phyloP scores from a whole-genome alignment of 2,888 invertebrate genomes.

The Desoria tigrina region DNA sequence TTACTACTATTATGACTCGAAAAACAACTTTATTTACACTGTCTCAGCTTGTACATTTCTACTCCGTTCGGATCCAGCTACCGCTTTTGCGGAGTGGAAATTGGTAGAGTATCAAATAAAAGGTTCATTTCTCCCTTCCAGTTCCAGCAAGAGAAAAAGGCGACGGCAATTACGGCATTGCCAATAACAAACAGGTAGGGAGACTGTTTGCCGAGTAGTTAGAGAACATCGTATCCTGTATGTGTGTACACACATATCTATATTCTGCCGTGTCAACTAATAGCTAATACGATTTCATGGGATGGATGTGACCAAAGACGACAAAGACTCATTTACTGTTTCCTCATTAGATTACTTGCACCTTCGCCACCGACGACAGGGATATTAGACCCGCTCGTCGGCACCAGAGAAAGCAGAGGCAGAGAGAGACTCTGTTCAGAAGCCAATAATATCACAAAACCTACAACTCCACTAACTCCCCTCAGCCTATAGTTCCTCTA shows the following conservation, averaged over 20 bases:
- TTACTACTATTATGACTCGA: no score
- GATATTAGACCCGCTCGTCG: no score
- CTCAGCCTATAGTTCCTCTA: not conserved
- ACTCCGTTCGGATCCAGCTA: no score
- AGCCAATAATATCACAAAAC: not conserved
- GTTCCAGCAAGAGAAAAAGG: no score
- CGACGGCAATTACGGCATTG: no score
- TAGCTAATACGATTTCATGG: conserved; percentile 46
- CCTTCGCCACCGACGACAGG: conserved; percentile 19
- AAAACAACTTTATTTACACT: no score
- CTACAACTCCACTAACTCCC: not conserved
- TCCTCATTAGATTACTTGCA: conserved; percentile 41
- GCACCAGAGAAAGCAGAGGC: not conserved
- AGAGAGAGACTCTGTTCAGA: not conserved
- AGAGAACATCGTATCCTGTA: conserved; percentile 10
- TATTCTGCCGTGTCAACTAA: conserved; percentile 40
- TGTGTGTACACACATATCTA: conserved; percentile 22
- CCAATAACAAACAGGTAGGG: not conserved
- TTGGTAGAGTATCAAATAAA: no score
- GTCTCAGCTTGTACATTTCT: no score
- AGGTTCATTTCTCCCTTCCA: no score
- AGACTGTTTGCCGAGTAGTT: conserved; percentile 45
- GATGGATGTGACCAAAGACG: conserved; percentile 41
- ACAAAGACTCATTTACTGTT: conserved; percentile 41
- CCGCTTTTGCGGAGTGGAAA: no score